Evolutionary conservation across 2,797 vertebrate species (phyloP).

Genomic region (Meriones psammophilus): DNA sequence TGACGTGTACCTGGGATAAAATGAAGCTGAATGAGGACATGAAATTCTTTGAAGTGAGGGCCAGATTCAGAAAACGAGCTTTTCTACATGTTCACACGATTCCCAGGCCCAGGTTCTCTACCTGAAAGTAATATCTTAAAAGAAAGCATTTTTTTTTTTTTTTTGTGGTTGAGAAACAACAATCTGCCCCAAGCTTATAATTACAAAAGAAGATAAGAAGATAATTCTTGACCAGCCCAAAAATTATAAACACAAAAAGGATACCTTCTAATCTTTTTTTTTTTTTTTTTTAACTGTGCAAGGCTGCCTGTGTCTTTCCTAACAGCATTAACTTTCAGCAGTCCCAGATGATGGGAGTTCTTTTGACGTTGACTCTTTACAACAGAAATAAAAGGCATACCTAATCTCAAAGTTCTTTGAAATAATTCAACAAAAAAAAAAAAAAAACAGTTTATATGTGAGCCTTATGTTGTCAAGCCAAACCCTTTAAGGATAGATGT

Average conservation of each 20-base stretch:
- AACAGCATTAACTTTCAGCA: conserved; percentile 30
- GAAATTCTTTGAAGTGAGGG: background rate
- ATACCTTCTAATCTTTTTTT: background rate
- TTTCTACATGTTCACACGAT: conserved; percentile 38
- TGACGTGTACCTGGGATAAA: background rate
- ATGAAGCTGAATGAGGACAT: background rate
- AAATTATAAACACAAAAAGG: conserved; percentile 2
- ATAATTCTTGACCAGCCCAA: conserved; percentile 28
- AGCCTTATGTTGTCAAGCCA: conserved; percentile 17
- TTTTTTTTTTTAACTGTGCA: background rate
- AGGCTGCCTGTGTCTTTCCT: conserved; percentile 33
- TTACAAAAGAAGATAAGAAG: conserved; percentile 25
- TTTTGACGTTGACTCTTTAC: conserved; percentile 36
- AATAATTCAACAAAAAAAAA: background rate
- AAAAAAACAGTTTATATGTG: background rate
- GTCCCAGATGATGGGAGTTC: background rate
- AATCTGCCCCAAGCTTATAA: conserved; percentile 40
- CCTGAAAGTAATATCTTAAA: conserved; percentile 20
- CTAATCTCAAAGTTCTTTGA: conserved; percentile 11
- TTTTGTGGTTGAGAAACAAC: conserved; percentile 16
- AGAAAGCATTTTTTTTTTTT: background rate
- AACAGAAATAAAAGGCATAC: conserved; percentile 43
- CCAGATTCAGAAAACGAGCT: background rate
- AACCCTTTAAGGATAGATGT: conserved; percentile 37
- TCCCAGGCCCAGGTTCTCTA: conserved; percentile 22